Base-by-base conservation (phyloP, 2,797 vertebrate genomes). In the Eurystomus glaucurus region DNA sequence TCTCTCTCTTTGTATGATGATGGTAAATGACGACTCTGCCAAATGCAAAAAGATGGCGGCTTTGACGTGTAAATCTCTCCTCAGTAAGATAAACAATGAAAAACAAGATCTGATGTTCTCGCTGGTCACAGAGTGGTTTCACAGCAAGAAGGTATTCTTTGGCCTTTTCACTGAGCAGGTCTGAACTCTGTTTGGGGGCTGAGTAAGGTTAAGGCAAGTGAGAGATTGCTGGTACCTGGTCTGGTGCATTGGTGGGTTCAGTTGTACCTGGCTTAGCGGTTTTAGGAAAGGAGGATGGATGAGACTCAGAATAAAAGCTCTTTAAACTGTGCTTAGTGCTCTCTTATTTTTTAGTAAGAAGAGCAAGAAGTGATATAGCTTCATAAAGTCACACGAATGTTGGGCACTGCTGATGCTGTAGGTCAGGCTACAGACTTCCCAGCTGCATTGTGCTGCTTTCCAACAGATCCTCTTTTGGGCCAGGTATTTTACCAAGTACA, bases 41-140 rank as follows among this genome's bases (percentile, higher is more conserved):
- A 98, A 97, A 62, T 99, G 99, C 96, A 99, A 99, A 93, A 99
- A 99, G 96, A 99, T 99, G 99, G 99, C 99, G 0, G 98, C 99
- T 55, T 94, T 99, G 94, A 98, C 99, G 0, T 98, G 99, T 94
- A 99, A 99, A 97, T 97, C 98, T 29, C 98, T 99, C 80, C 98
- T 99, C 46, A 57, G 84, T 29, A 98, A 99, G 96, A 96, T 99
- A 78, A 98, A 95, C 96, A 50, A 64, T 4, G 97, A 98, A 89
- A 98, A 99, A 51, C 98, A 98, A 94, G 99, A 99, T 90, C 96
- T 96, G 92, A 98, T 99, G 97, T 99, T 99, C 83, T 93, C 98
- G 0, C 94, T 99, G 35, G 98, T 99, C 77, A 98, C 91, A 72
- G 98, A 98, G 37, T 99, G 99, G 99, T 97, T 99, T 79, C 97